phyloP scores from a whole-genome alignment of 2,797 vertebrate genomes.

The Choloepus didactylus region DNA sequence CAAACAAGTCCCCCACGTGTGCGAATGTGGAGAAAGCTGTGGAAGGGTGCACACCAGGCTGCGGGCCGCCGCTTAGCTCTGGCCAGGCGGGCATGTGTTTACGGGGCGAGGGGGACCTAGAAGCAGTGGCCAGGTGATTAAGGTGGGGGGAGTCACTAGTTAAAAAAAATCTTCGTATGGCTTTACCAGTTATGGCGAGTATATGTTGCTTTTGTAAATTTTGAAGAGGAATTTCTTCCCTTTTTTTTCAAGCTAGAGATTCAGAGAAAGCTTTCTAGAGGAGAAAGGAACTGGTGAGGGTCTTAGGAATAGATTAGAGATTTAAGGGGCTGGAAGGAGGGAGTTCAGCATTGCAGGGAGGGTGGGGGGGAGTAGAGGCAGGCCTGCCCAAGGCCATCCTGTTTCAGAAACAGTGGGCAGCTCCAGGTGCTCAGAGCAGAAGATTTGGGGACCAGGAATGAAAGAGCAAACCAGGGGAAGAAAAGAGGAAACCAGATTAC shows the following conservation, averaged over 20 bases:
- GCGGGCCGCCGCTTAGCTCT: background rate
- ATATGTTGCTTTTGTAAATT: background rate
- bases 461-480: background rate
- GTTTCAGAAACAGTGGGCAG: too few relatives aligned
- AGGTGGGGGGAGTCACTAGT: background rate
- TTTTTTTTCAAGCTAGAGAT: background rate
- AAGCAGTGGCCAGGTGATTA: background rate
- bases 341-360: background rate
- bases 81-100: fast-evolving
- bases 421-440: background rate
- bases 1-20: background rate
- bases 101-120: background rate
- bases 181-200: background rate
- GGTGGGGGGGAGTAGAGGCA: background rate
- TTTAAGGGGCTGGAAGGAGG: background rate
- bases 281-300: background rate
- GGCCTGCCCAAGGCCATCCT: background rate
- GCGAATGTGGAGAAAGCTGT: background rate
- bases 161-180: background rate
- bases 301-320: background rate
- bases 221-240: background rate
- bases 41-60: background rate
- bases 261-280: conserved; percentile 14
- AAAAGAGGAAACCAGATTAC: background rate
- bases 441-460: background rate